Conservation (phyloP, 2,113 vertebrate genomes). For the Pluvialis apricaria region DNA sequence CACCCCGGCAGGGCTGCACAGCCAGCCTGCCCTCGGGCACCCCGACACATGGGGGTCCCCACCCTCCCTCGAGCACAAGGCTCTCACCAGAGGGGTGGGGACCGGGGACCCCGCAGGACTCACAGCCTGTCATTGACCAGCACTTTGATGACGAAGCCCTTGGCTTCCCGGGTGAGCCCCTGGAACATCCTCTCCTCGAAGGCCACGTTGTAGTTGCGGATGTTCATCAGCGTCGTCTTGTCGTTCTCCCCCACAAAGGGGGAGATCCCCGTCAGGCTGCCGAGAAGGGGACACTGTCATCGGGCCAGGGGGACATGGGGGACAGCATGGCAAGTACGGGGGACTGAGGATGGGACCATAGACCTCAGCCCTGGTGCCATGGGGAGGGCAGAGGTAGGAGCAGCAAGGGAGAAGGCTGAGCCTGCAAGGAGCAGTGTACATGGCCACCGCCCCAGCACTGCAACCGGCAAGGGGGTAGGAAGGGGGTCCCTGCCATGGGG, state of each 20-base stretch:
- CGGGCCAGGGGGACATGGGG: not conserved
- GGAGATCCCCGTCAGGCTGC: slow-evolving; percentile 92
- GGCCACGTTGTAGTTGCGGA: slow-evolving; percentile 93
- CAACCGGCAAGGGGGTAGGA: not conserved
- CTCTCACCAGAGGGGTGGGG: not conserved
- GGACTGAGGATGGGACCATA: not conserved
- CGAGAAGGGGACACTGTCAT: not conserved
- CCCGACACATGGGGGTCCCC: rapidly evolving
- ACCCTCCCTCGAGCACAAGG: not conserved
- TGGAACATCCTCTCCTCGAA: slow-evolving; percentile 94
- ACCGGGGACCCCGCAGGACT: slow-evolving; percentile 50
- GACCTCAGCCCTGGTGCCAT: not conserved
- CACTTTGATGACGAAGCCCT: slow-evolving; percentile 96
- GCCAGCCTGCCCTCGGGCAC: not conserved
- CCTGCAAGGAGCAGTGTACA: not conserved
- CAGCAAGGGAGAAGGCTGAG: not conserved
- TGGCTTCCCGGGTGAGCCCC: slow-evolving; percentile 89
- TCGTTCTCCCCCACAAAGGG: slow-evolving; percentile 95
- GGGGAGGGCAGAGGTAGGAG: not conserved
- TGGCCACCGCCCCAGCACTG: not conserved
- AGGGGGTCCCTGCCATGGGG: rapidly evolving
- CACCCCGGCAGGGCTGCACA: not conserved
- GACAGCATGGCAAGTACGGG: not conserved
- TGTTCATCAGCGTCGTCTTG: slow-evolving; percentile 89
- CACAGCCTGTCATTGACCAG: slow-evolving; percentile 91